phyloP scores from a whole-genome alignment of 2,888 invertebrate species.

The Chamaedrilus cognettii region DNA sequence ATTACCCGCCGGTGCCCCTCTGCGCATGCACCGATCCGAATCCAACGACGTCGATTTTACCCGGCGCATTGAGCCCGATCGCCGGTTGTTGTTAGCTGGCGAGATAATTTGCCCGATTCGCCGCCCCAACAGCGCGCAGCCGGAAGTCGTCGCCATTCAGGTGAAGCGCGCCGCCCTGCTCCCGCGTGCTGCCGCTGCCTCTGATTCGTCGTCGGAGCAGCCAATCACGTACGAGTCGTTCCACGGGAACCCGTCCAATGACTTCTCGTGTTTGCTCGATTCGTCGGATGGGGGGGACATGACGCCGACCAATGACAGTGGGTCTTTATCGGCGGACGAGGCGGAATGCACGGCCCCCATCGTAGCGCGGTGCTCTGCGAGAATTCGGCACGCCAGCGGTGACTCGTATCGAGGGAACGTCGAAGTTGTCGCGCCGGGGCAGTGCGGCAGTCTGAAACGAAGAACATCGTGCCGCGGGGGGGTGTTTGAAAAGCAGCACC shows the following conservation, averaged over 20 bases:
- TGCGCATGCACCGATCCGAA: neutral
- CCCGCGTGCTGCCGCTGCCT: neutral
- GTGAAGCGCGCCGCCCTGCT: constrained; percentile 24
- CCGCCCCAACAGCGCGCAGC: constrained; percentile 44
- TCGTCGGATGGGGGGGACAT: constrained; percentile 1
- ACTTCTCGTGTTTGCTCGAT: constrained; percentile 19
- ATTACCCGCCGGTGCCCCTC: neutral
- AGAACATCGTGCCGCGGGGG: neutral
- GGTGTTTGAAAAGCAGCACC: too few species aligned
- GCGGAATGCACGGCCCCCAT: neutral
- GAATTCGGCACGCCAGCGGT: neutral
- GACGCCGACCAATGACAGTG: constrained; percentile 21
- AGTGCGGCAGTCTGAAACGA: neutral
- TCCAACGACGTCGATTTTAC: constrained; percentile 8
- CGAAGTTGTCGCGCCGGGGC: neutral
- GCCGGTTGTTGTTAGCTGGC: too few species aligned
- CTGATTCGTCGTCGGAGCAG: neutral
- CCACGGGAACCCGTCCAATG: constrained; percentile 25
- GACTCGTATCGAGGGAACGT: neutral
- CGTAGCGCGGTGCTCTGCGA: neutral
- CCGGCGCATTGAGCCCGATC: too few species aligned
- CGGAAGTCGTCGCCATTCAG: constrained; percentile 60
- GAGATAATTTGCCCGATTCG: constrained; percentile 8
- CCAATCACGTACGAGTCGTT: constrained; percentile 23
- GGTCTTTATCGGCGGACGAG: constrained; percentile 12